phyloP scores from a whole-genome alignment of 2,797 vertebrate species.

The Mus spretus region DNA sequence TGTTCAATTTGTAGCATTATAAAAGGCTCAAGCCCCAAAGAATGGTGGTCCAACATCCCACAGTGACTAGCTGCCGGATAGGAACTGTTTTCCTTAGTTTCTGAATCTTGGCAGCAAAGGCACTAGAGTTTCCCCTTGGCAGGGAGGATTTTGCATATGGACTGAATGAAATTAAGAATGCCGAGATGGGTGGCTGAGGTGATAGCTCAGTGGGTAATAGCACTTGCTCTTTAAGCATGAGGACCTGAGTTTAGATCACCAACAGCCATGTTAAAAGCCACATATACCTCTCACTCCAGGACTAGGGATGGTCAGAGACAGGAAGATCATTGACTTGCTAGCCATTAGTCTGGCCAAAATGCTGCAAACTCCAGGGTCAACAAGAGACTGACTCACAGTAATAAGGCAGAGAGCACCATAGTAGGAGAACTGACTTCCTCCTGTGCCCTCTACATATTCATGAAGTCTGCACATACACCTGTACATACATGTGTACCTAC shows the following conservation, averaged over 20 bases:
- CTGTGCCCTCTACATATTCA: not conserved
- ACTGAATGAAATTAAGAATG: not conserved
- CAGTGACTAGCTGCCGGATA: not conserved
- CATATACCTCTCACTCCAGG: not conserved
- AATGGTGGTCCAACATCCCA: not conserved
- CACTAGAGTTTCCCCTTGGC: not conserved
- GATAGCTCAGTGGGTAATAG: not conserved
- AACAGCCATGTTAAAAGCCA: not conserved
- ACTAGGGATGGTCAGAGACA: not conserved
- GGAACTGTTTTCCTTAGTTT: conserved; percentile 10
- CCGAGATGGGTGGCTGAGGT: not conserved
- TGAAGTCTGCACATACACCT: not conserved
- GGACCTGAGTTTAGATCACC: not conserved
- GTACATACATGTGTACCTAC: not conserved
- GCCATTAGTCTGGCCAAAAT: not conserved
- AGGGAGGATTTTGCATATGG: not conserved
- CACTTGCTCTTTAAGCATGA: not conserved
- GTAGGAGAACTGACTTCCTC: not conserved
- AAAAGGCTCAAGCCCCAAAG: not conserved
- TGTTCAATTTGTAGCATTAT: not conserved
- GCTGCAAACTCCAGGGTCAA: not conserved
- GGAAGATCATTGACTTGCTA: not conserved
- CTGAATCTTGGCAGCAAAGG: not conserved
- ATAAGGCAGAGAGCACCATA: not conserved
- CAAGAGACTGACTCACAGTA: not conserved